Base-by-base conservation (phyloP, 2,113 vertebrate species). In the Etheostoma spectabile region DNA sequence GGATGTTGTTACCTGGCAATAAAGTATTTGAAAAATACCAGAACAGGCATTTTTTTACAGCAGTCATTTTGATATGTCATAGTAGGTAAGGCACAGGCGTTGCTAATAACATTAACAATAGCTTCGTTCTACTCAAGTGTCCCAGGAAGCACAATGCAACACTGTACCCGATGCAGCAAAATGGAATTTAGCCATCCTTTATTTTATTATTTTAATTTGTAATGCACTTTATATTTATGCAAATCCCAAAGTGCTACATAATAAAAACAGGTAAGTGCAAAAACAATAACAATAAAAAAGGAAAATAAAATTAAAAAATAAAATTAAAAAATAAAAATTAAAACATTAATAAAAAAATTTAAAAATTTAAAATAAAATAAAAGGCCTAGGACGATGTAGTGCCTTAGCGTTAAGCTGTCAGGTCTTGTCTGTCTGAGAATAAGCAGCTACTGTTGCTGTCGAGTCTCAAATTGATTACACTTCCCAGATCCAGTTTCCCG, bases 381-480 rank as follows among this genome's bases (percentile, higher is more conserved):
- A 30, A 30, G 8, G 2, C 38, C 10, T 42, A 42, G 38, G 38
- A 42, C 27, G 5, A 48, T 52, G n/a, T 8, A n/a, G n/a, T 53
- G 22, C 14, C 35, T 53, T 38, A 53, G 42, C 27, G 30, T 55
- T 62, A n/a, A 14, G 16, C 15, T 30, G 27, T 27, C 27, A 27
- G 27, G 27, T 60, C 35, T 27, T 8, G 18, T 42, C 33, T 46
- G 51, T n/a, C 18, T 59, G 74, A 48, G 30, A 57, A 68, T 24
- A n/a, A 73, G 62, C 14, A 76, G 61, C 77, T 52, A 27, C 49
- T 66, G 53, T 30, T 52, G 63, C 69, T 79, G 38, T 65, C 30
- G 15, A 69, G 71, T 85, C 59, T 72, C 19, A 24, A 77, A 89
- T 74, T 55, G 86, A 90, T 88, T 59, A 70, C 48, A 55, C 19